Percentiles rank a stretch among this genome's conserved stretches.
Evolutionary conservation across 1,140 invertebrate species (phyloP).

Genomic region (Drosophila nasuta): DNA sequence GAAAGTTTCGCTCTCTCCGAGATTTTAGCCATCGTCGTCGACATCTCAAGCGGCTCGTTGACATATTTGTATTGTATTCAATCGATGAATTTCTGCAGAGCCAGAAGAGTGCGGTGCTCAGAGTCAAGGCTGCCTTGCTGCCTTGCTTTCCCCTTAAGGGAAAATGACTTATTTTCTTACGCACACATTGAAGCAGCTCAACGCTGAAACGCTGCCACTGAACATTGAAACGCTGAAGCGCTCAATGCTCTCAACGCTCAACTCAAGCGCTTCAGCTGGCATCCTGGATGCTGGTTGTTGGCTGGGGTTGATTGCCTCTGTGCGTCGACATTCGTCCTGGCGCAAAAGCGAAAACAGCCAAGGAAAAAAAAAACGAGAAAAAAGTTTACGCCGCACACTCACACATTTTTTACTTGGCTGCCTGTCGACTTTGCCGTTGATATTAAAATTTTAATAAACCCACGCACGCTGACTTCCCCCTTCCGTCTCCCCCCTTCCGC

Average conservation of each 20-base stretch:
- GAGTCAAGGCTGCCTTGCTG: constrained; percentile 22
- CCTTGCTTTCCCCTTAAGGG: constrained; percentile 63
- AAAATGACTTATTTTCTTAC: constrained; percentile 83
- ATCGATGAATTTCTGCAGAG: constrained; percentile 79
- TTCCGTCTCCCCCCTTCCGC: constrained; percentile 2
- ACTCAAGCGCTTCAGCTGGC: constrained; percentile 32
- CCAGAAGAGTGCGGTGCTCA: constrained; percentile 1
- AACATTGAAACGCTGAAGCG: constrained; percentile 1
- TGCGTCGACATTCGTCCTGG: constrained; percentile 71
- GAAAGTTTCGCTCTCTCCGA: constrained; percentile 60
- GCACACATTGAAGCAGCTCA: constrained; percentile 74
- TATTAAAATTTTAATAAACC: constrained; percentile 83
- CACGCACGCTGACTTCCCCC: constrained; percentile 63
- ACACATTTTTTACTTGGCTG: constrained; percentile 78
- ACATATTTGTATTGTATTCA: constrained; percentile 83
- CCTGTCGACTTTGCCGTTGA: constrained; percentile 77
- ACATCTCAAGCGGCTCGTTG: constrained; percentile 83
- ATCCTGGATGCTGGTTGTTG: constrained; percentile 37
- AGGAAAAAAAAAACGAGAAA: constrained; percentile 10
- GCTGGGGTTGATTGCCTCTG: constrained; percentile 54
- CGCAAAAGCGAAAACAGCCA: constrained; percentile 10
- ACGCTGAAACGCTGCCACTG: no score
- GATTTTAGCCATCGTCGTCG: constrained; percentile 58
- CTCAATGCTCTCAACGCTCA: constrained; percentile 29
- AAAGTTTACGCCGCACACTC: constrained; percentile 69